phyloP scores from a whole-genome alignment of 2,888 invertebrate genomes.

The Hypercompe scribonia region DNA sequence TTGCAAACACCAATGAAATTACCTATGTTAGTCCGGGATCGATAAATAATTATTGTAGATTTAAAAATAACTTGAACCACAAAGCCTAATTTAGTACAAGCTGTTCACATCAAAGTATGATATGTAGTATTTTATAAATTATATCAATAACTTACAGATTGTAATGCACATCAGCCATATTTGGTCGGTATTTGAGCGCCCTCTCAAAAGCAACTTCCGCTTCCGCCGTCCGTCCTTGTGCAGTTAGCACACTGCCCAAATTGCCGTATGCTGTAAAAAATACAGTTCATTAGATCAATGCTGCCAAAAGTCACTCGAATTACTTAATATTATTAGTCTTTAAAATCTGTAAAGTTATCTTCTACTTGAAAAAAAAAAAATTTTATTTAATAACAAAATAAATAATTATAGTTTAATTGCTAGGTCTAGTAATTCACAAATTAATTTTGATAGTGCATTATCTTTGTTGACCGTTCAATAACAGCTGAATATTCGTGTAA shows the following conservation, averaged over 20 bases:
- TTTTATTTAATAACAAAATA: no score
- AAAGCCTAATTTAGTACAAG: not conserved
- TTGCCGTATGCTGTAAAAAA: slow-evolving; percentile 96
- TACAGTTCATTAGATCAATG: slow-evolving; percentile 30
- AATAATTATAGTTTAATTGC: not conserved
- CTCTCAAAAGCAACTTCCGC: slow-evolving; percentile 97
- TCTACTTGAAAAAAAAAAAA: no score
- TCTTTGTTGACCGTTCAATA: not conserved
- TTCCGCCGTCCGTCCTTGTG: slow-evolving; percentile 94
- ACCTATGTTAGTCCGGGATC: not conserved
- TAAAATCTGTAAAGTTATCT: no score
- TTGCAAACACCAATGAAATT: not conserved
- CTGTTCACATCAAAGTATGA: not conserved
- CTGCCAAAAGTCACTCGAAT: not conserved
- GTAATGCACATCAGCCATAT: slow-evolving; percentile 99
- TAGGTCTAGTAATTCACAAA: not conserved
- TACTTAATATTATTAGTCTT: not conserved
- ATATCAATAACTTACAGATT: slow-evolving; percentile 93
- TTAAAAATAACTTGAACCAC: not conserved
- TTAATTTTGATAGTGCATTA: not conserved
- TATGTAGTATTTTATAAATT: not conserved
- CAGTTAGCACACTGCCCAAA: slow-evolving; percentile 97
- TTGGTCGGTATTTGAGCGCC: slow-evolving; percentile 96
- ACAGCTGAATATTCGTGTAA: not conserved
- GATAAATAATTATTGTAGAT: no score